Percentiles rank a stretch among this genome's conserved stretches.
phyloP scores from a whole-genome alignment of 2,797 vertebrate species.

The Trichosurus vulpecula region DNA sequence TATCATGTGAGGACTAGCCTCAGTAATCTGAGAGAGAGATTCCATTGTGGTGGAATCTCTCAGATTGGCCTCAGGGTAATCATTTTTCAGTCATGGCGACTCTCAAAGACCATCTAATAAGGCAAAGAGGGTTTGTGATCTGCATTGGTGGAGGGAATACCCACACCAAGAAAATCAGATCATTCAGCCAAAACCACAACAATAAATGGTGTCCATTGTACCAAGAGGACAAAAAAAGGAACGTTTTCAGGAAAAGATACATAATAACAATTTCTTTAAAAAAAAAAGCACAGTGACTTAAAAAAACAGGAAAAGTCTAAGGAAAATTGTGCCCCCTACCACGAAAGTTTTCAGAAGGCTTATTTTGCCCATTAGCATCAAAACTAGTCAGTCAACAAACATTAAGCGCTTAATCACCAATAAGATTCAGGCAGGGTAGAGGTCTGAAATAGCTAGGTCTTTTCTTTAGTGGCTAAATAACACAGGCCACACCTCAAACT shows the following conservation, averaged over 20 bases:
- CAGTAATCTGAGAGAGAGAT: neutral
- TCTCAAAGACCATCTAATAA: neutral
- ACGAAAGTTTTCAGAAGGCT: neutral
- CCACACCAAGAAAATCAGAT: neutral
- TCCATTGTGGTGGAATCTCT: too few relatives aligned
- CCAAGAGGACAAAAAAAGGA: neutral
- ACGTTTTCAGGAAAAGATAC: neutral
- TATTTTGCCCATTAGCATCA: neutral
- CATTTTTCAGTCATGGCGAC: neutral
- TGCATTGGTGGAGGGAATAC: neutral
- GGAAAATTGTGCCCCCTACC: neutral
- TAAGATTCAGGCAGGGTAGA: neutral
- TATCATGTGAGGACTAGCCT: neutral
- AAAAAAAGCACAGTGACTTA: neutral
- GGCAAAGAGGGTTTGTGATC: neutral
- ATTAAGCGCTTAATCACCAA: neutral
- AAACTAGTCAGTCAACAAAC: neutral
- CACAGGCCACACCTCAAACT: neutral
- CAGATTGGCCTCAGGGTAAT: neutral
- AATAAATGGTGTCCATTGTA: neutral
- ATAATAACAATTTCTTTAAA: neutral
- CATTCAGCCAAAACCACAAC: neutral
- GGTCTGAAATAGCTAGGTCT: neutral
- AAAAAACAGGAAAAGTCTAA: neutral
- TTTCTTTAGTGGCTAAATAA: neutral